Percentiles rank a stretch among this genome's conserved stretches.
These are phyloP conservation scores for Harpalus rufipes DNA, from an alignment of 2,888 invertebrate genomes.

Conservation along the genomic window DNA sequence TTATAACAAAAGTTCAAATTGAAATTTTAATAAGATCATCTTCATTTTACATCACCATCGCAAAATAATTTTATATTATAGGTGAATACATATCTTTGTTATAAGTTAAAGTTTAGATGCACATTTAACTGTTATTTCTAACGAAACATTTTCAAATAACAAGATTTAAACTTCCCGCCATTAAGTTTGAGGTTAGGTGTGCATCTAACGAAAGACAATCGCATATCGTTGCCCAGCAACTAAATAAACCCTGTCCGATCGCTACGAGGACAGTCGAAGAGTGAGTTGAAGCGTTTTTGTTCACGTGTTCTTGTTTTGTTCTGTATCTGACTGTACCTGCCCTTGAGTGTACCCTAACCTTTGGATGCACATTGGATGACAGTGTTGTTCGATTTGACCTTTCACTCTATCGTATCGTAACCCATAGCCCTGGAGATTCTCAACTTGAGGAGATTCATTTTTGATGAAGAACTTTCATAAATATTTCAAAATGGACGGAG, in stretches of 20 bases:
- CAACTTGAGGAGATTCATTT: conserved; percentile 7
- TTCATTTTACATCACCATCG: conserved; percentile 7
- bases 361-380: conserved; percentile 50
- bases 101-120: conserved; percentile 28
- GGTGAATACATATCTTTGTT: conserved; percentile 32
- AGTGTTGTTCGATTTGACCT: conserved; percentile 35
- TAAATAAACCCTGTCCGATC: conserved; percentile 46
- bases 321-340: conserved; percentile 49
- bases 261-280: conserved; percentile 53
- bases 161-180: not conserved
- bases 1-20: conserved; percentile 20
- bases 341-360: conserved; percentile 51
- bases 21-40: not conserved
- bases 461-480: not conserved
- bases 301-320: conserved; percentile 49
- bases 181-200: not conserved
- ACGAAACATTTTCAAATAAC: conserved; percentile 12
- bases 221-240: conserved; percentile 39
- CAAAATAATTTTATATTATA: conserved; percentile 42
- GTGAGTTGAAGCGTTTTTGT: not conserved
- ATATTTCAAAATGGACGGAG: not conserved
- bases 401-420: conserved; percentile 15
- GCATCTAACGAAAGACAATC: conserved; percentile 12
- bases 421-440: not conserved
- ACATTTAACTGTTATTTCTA: conserved; percentile 16